Conservation (phyloP, 2,888 invertebrate species). For the Mantis religiosa region DNA sequence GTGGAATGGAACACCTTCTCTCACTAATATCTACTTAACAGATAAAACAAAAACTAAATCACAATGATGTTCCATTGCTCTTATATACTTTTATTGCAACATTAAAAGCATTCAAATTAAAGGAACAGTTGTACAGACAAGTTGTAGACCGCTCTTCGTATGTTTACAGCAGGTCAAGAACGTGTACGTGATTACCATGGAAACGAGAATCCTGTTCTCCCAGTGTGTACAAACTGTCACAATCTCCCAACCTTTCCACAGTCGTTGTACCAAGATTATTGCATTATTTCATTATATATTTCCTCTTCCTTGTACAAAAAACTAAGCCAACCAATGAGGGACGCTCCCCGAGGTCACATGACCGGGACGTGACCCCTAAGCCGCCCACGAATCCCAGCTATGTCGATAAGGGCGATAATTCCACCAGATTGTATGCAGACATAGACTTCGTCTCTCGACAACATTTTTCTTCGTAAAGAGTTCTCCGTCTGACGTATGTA, state of each 20-base stretch:
- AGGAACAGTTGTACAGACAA: background rate
- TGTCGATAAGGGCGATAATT: background rate
- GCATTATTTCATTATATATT: background rate
- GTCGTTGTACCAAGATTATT: background rate
- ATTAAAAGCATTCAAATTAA: background rate
- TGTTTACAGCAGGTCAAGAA: background rate
- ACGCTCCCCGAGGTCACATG: background rate
- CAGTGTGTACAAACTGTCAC: background rate
- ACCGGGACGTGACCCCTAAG: background rate
- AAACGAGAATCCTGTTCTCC: background rate
- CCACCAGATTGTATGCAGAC: background rate
- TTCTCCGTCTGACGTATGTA: background rate
- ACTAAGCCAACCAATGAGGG: background rate
- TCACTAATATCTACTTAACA: no score
- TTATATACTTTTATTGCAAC: background rate
- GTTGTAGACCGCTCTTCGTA: background rate
- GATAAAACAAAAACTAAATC: no score
- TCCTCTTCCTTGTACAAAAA: background rate
- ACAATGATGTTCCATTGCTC: no score
- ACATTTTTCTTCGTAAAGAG: background rate
- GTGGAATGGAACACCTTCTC: no score
- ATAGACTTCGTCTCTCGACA: background rate
- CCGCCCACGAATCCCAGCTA: background rate
- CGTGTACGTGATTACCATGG: background rate
- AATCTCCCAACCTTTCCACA: background rate